phyloP scores from a whole-genome alignment of 2,888 invertebrate species.

The Smittia aterrima region DNA sequence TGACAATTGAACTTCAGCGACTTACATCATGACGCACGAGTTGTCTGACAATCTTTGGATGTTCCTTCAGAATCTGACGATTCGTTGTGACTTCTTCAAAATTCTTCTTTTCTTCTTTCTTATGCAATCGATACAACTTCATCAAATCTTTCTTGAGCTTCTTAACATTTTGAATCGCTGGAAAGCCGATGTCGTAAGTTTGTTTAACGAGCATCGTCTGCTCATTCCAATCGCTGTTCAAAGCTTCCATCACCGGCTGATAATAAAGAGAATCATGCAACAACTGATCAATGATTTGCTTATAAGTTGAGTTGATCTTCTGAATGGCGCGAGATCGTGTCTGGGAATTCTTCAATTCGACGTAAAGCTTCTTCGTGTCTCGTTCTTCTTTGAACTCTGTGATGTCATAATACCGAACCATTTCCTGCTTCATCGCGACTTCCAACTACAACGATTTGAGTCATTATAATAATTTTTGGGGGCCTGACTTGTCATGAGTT shows the following conservation, averaged over 20 bases:
- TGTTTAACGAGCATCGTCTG: constrained; percentile 50
- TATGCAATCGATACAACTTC: constrained; percentile 47
- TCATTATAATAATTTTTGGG: no score
- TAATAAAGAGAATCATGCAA: constrained; percentile 50
- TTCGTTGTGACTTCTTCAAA: constrained; percentile 46
- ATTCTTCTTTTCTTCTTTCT: constrained; percentile 47
- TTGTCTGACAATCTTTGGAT: constrained; percentile 5
- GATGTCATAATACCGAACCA: constrained; percentile 50
- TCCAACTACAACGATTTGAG: constrained; percentile 45
- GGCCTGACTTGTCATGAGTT: constrained; percentile 23
- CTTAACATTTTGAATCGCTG: constrained; percentile 47
- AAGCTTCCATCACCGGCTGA: constrained; percentile 51
- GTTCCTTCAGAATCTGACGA: constrained; percentile 43
- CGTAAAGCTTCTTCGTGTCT: constrained; percentile 47
- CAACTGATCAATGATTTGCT: constrained; percentile 47
- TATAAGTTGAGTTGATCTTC: constrained; percentile 50
- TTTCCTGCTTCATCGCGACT: constrained; percentile 48
- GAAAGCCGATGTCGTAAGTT: constrained; percentile 50
- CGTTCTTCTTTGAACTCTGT: constrained; percentile 49
- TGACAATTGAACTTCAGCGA: background rate
- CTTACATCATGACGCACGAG: constrained; percentile 23
- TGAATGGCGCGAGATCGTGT: constrained; percentile 51
- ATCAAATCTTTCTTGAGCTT: constrained; percentile 43
- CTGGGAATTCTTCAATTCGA: constrained; percentile 50
- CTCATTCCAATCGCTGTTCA: constrained; percentile 51